Evolutionary conservation across 2,113 vertebrate species (phyloP), one percentile per base, ranked within the genome.

Genomic region (Nibea coibor): DNA sequence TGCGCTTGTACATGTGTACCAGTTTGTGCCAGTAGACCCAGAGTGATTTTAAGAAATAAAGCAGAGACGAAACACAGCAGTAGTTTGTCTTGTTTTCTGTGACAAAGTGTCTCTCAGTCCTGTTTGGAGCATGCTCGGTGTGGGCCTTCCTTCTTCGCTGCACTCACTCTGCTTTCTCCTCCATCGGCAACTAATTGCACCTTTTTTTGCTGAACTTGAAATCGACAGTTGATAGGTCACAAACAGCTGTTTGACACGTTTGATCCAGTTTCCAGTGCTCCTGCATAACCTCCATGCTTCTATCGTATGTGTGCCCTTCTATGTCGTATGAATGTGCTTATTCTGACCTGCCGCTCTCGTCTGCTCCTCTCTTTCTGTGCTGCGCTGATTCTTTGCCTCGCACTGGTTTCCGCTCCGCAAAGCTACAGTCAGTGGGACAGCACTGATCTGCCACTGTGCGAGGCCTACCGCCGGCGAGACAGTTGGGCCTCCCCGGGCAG

Each of bases 371-470:
- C 57, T 87, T 78, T 87, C 61, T 91, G 81, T 83, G 80, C 89
- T 92, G 63, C 51, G 66, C 91, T 92, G 88, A 86, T 72, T 88
- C 84, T 87, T 85, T 92, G 86, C 87, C 75, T 86, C 85, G 87
- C 91, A 91, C 90, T 93, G 93, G 94, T 92, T 94, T 93, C 95
- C 93, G 91, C 93, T 92, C 88, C 92, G 94, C 93, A 96, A 97
- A 98, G 98, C 96, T 98, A 96, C 92, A 97, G 97, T 96, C 96
- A 97, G 76, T 97, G 97, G 94, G 97, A 98, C 93, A 95, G 94
- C 92, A 95, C 93, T 80, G 97, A 97, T 50, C 96, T 99, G 78
- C 97, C 98, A 2, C 93, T 99, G 56, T 99, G 96, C 0, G 97
- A 99, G 95, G 97, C 97, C 58, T 99, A 96, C 94, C 96, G 95